phyloP scores from a whole-genome alignment of 2,888 invertebrate species.

The Monochamus alternatus region DNA sequence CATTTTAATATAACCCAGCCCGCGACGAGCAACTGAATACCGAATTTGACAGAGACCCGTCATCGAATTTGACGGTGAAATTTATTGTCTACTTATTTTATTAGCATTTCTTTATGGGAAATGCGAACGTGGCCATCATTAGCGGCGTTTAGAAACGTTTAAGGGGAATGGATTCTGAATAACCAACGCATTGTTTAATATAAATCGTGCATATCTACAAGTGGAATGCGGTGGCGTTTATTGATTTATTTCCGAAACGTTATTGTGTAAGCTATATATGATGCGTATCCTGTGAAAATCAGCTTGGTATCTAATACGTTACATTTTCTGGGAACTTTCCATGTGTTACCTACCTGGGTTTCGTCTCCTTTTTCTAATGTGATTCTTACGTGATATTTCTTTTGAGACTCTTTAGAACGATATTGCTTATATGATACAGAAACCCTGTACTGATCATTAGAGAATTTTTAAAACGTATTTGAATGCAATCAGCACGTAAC shows the following conservation, averaged over 20 bases:
- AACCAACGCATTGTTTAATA: conserved; percentile 41
- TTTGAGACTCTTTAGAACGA: too few species aligned
- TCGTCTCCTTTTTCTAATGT: too few species aligned
- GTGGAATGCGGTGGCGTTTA: conserved; percentile 29
- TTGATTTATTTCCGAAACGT: conserved; percentile 42
- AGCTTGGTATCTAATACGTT: too few species aligned
- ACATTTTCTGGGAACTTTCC: too few species aligned
- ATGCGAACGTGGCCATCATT: neutral
- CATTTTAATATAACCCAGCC: conserved; percentile 11
- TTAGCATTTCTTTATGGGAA: conserved; percentile 20
- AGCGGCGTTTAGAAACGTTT: conserved; percentile 23
- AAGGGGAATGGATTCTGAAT: conserved; percentile 42
- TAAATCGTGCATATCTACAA: conserved; percentile 41
- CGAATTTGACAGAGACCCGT: neutral
- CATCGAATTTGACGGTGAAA: conserved; percentile 8
- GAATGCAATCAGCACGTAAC: conserved; percentile 34
- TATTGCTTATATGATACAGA: too few species aligned
- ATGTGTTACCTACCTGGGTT: too few species aligned
- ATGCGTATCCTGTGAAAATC: conserved; percentile 10
- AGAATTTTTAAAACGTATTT: conserved; percentile 40
- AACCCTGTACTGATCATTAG: conserved; percentile 5
- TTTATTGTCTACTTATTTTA: conserved; percentile 22
- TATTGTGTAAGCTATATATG: neutral
- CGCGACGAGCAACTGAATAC: conserved; percentile 19
- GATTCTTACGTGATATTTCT: too few species aligned